phyloP scores from a whole-genome alignment of 2,113 vertebrate genomes.

The Neomonachus schauinslandi region DNA sequence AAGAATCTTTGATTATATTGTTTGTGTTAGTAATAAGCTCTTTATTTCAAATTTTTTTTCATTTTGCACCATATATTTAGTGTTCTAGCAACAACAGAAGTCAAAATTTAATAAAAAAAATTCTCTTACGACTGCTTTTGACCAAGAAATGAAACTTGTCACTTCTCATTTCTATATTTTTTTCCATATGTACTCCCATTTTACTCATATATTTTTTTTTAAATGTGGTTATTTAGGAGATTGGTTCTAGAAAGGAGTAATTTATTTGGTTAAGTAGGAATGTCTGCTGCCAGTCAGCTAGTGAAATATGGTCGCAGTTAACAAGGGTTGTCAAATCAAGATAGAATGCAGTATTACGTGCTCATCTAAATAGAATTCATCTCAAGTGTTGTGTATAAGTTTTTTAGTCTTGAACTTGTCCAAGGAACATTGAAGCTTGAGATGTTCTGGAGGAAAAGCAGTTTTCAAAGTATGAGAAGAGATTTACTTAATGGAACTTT shows the following conservation, averaged over 20 bases:
- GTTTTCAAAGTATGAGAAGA: neutral
- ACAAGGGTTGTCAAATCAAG: neutral
- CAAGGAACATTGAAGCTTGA: neutral
- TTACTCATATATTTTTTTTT: neutral
- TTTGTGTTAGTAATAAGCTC: neutral
- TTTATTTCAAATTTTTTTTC: neutral
- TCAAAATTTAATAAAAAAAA: neutral
- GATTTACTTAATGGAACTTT: neutral
- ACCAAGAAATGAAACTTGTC: neutral
- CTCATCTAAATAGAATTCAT: neutral
- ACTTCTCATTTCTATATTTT: neutral
- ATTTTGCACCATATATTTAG: neutral
- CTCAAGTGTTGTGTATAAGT: neutral
- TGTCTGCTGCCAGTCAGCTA: neutral
- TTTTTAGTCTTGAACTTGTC: slow-evolving; percentile 13
- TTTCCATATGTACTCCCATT: neutral
- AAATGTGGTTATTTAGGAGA: neutral
- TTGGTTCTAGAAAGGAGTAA: slow-evolving; percentile 32
- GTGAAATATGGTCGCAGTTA: neutral
- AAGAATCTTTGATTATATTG: neutral
- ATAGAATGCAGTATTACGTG: neutral
- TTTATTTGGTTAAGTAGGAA: slow-evolving; percentile 33
- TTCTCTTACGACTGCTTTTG: neutral
- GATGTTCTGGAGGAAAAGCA: neutral
- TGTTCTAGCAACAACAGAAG: neutral